phyloP scores from a whole-genome alignment of 1,140 invertebrate genomes.

The Hesperophylax magnus region DNA sequence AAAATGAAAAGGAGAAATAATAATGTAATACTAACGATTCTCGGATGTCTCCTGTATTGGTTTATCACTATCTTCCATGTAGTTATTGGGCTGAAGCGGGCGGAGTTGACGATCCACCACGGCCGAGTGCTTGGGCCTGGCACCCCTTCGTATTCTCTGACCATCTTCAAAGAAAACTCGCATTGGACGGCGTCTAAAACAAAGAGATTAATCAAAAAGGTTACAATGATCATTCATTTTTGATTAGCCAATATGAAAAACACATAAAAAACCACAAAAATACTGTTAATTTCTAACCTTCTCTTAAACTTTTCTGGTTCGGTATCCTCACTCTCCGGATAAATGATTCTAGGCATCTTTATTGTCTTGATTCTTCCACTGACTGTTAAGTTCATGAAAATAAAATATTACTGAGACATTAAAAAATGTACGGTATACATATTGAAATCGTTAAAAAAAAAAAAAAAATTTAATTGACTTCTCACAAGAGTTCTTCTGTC shows the following conservation, averaged over 20 bases:
- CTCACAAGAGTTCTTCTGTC: no score
- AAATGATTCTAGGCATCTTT: conserved; percentile 69
- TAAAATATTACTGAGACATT: no score
- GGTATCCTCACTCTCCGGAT: conserved; percentile 68
- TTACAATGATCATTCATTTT: neutral
- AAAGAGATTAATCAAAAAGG: neutral
- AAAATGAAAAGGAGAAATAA: neutral
- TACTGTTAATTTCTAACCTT: conserved; percentile 59
- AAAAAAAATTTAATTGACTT: no score
- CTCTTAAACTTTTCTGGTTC: conserved; percentile 70
- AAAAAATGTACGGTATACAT: no score
- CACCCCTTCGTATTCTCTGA: conserved; percentile 61
- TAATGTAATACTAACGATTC: conserved; percentile 37
- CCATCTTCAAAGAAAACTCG: conserved; percentile 68
- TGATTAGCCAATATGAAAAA: neutral
- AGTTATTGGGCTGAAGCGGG: conserved; percentile 66
- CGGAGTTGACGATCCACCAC: conserved; percentile 49
- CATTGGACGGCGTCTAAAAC: conserved; percentile 64
- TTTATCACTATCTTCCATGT: conserved; percentile 70
- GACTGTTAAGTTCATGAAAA: conserved; percentile 50
- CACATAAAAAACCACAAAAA: neutral
- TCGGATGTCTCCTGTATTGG: conserved; percentile 64
- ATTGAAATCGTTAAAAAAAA: no score
- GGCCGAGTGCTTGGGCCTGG: conserved; percentile 13
- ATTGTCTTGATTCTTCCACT: conserved; percentile 66